phyloP scores from a whole-genome alignment of 2,888 invertebrate genomes.

The Dioctria linearis region DNA sequence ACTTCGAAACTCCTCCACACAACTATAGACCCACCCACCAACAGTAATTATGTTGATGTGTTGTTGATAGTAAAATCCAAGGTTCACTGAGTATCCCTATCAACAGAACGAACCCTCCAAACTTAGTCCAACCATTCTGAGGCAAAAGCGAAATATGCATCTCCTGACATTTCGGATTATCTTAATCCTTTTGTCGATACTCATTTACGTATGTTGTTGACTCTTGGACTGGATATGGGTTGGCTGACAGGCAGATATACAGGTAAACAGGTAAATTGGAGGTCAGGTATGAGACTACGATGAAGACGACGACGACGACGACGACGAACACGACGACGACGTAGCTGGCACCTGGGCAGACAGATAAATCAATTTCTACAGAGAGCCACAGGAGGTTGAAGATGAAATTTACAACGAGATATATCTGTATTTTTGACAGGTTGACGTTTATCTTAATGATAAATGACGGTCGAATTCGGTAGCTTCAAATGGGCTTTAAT shows the following conservation, averaged over 20 bases:
- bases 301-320: too few species aligned
- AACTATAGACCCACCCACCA: not conserved
- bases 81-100: not conserved
- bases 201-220: constrained; percentile 47
- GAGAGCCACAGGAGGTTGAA: constrained; percentile 54
- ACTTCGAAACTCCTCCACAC: too few species aligned
- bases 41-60: not conserved
- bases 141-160: constrained; percentile 10
- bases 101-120: constrained; percentile 19
- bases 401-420: constrained; percentile 60
- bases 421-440: constrained; percentile 62
- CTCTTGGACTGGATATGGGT: constrained; percentile 29
- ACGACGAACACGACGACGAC: constrained; percentile 49
- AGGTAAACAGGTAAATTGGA: constrained; percentile 53
- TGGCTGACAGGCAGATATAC: constrained; percentile 50
- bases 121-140: not conserved
- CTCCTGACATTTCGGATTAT: constrained; percentile 42
- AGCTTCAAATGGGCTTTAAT: constrained; percentile 61
- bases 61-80: constrained; percentile 3
- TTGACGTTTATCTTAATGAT: constrained; percentile 62
- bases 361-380: constrained; percentile 61
- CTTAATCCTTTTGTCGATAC: constrained; percentile 50
- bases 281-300: constrained; percentile 36
- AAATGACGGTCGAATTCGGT: constrained; percentile 61
- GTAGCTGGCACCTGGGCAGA: constrained; percentile 60